Evolutionary conservation across 2,113 vertebrate species (phyloP).

Genomic region (Spheniscus mendiculus): DNA sequence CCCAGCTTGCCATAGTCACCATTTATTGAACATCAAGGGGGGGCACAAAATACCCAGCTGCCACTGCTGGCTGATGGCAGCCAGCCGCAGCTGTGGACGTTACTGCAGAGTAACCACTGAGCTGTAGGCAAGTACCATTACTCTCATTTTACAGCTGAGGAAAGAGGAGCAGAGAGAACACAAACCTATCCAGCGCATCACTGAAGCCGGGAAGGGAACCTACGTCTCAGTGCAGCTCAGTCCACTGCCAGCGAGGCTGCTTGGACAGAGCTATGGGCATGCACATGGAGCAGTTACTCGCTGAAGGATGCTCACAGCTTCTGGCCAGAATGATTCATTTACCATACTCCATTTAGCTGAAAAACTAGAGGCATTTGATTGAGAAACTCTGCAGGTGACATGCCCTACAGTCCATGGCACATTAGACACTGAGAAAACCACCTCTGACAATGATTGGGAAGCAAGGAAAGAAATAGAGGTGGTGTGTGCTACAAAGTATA

Average conservation of each 20-base stretch:
- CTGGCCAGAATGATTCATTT: background rate
- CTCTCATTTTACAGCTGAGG: background rate
- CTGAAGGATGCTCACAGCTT: background rate
- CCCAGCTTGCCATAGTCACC: background rate
- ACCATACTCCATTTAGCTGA: background rate
- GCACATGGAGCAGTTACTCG: background rate
- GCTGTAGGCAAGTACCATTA: background rate
- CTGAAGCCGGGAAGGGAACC: rapidly evolving
- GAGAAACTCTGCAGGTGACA: background rate
- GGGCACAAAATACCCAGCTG: background rate
- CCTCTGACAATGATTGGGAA: background rate
- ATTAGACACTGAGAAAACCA: background rate
- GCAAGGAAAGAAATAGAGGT: background rate
- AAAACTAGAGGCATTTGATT: background rate
- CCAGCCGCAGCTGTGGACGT: background rate
- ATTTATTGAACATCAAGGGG: background rate
- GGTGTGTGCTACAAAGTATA: background rate
- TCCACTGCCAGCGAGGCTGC: background rate
- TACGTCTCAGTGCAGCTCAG: background rate
- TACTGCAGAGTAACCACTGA: background rate
- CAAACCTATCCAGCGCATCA: background rate
- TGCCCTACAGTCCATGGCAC: background rate
- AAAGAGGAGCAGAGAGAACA: background rate
- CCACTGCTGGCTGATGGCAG: background rate
- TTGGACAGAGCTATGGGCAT: background rate